These are phyloP conservation scores for Alethe diademata DNA, from an alignment of 2,113 vertebrate genomes.

Conservation along the genomic window DNA sequence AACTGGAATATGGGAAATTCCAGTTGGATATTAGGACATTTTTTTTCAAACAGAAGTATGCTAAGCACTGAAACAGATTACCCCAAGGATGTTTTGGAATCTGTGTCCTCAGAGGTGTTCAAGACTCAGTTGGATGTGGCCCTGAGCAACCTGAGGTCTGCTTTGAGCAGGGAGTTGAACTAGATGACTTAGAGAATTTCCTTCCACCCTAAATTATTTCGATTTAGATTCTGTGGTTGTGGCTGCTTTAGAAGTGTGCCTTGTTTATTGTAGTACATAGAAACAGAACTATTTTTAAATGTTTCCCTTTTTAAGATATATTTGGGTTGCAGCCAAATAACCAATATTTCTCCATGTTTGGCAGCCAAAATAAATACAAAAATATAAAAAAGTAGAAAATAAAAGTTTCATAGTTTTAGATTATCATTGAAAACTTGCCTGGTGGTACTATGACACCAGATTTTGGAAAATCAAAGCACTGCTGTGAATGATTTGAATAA, in stretches of 20 bases:
- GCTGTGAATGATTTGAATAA: not conserved
- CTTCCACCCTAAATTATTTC: not conserved
- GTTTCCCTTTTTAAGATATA: slow-evolving; percentile 7
- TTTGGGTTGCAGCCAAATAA: not conserved
- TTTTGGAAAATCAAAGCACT: not conserved
- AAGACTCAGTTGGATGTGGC: not conserved
- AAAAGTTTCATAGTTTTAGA: not conserved
- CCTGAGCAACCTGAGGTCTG: not conserved
- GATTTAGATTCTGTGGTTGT: not conserved
- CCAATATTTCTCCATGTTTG: not conserved
- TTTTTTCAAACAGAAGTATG: not conserved
- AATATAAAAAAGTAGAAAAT: not conserved
- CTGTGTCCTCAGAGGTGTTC: not conserved
- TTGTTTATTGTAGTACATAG: slow-evolving; percentile 34
- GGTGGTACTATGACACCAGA: not conserved
- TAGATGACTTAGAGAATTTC: not conserved
- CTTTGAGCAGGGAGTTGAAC: not conserved
- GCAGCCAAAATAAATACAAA: not conserved
- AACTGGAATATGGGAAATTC: not conserved
- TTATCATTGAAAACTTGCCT: not conserved
- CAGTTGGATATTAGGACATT: not conserved
- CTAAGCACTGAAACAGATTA: not conserved
- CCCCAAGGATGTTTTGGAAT: not conserved
- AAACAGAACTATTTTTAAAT: slow-evolving; percentile 41
- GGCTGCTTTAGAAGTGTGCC: not conserved